Evolutionary conservation across 2,888 invertebrate species (phyloP).

Genomic region (Metalampra italica): DNA sequence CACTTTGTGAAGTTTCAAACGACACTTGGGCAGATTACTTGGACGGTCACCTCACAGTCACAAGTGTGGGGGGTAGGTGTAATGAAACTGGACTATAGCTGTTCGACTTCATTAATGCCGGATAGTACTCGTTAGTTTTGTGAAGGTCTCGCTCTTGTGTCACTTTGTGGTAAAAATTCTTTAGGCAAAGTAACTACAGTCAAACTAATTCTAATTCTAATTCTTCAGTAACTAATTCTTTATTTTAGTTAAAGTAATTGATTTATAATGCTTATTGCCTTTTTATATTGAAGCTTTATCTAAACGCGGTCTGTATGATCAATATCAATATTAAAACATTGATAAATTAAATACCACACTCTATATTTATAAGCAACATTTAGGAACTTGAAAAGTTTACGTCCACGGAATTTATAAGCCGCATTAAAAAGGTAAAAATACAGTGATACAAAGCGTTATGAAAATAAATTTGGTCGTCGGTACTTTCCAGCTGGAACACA

Average conservation of each 20-base stretch:
- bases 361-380: no score
- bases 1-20: slow-evolving; percentile 36
- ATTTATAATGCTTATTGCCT: no score
- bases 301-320: not conserved
- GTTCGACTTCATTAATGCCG: slow-evolving; percentile 17
- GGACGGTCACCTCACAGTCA: slow-evolving; percentile 23
- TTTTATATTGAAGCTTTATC: not conserved
- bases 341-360: no score
- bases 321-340: no score
- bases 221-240: no score
- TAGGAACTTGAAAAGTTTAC: no score
- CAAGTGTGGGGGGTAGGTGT: slow-evolving; percentile 17
- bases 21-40: slow-evolving; percentile 38
- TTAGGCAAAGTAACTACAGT: no score
- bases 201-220: no score
- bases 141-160: slow-evolving; percentile 14
- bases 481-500: slow-evolving; percentile 47
- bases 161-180: not conserved
- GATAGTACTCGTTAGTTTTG: slow-evolving; percentile 13
- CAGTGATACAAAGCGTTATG: slow-evolving; percentile 18
- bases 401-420: not conserved
- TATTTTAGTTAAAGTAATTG: no score
- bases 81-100: slow-evolving; percentile 24
- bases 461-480: slow-evolving; percentile 43
- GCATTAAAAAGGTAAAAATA: slow-evolving; percentile 18